Conservation (phyloP, 2,113 vertebrate species). For the Jaculus jaculus region DNA sequence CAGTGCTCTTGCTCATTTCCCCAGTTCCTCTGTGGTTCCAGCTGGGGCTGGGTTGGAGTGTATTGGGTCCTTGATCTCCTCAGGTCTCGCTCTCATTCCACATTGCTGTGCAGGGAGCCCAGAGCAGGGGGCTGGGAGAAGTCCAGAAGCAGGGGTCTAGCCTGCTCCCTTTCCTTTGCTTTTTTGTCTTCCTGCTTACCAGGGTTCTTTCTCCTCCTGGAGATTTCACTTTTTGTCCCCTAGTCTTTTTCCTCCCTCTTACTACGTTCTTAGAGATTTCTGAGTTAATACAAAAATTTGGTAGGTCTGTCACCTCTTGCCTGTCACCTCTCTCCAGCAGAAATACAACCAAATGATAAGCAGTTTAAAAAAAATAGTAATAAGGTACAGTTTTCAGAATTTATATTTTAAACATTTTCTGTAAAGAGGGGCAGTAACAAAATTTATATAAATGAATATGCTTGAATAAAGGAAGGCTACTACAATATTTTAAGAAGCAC, state of each 20-base stretch:
- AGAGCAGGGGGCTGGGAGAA: no score
- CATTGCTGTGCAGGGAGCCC: no score
- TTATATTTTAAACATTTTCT: slow-evolving; percentile 15
- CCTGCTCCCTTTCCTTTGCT: not conserved
- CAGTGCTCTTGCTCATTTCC: no score
- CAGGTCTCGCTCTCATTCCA: no score
- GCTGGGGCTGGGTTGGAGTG: no score
- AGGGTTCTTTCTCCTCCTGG: no score
- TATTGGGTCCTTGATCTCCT: no score
- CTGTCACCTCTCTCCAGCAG: not conserved
- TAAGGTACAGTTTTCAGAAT: not conserved
- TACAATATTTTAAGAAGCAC: not conserved
- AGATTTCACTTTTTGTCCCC: not conserved
- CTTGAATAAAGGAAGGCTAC: not conserved
- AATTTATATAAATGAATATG: not conserved
- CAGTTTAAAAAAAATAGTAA: no score
- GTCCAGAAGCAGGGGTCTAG: no score
- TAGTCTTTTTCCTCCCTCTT: not conserved
- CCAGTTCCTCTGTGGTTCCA: no score
- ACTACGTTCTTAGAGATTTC: not conserved
- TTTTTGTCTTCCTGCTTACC: not conserved
- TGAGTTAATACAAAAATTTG: not conserved
- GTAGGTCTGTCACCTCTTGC: not conserved
- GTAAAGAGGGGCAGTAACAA: not conserved
- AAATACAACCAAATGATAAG: not conserved